Base-by-base conservation (phyloP, 1,140 invertebrate genomes). In the Pseudomyrmex sp. region DNA sequence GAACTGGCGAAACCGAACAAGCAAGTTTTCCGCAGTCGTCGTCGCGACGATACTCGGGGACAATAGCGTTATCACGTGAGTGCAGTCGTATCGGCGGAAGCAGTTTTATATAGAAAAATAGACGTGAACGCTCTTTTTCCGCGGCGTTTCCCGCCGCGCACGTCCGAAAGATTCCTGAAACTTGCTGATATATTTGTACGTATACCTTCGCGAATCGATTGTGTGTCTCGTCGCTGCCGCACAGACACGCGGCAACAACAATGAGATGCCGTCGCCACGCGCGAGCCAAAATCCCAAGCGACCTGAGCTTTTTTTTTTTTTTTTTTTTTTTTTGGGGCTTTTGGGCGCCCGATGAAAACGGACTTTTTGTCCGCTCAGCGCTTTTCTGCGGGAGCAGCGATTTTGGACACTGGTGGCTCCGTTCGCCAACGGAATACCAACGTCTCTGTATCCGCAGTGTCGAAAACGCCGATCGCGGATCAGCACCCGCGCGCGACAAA, bases 381-480 rank as follows among this genome's bases (percentile, higher is more conserved):
- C 54, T 80, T 72, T 80, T 70, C 66, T 46, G 44, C 76, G 15
- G 44, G 12, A n/a, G 20, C 66, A 61, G 76, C 66, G 66, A 80
- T 80, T 80, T 80, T 26, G 69, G 54, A 69, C 63, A 58, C 76
- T 58, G 70, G 70, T 15, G 44, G 35, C 46, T 46, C 50, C 54
- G n/a, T 46, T 59, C 54, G 52, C 7, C 52, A 35, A 15, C 66
- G 35, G 35, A 35, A 35, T 35, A 48, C 54, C 44, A 52, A 44
- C 23, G 13, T n/a, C 54, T 18, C 35, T 12, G 50, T 77, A 58
- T 79, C 76, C 56, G 54, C 66, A 59, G 70, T n/a, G 69, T 72
- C 77, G 56, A 82, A 59, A 54, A 18, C 48, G 23, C 9, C 59
- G 13, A 9, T 82, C 79, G 79, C 79, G 79, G 75, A 85, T 85